Evolutionary conservation across 2,888 invertebrate species (phyloP), one percentile per base, ranked within the genome.

Genomic region (Apeira syringaria): DNA sequence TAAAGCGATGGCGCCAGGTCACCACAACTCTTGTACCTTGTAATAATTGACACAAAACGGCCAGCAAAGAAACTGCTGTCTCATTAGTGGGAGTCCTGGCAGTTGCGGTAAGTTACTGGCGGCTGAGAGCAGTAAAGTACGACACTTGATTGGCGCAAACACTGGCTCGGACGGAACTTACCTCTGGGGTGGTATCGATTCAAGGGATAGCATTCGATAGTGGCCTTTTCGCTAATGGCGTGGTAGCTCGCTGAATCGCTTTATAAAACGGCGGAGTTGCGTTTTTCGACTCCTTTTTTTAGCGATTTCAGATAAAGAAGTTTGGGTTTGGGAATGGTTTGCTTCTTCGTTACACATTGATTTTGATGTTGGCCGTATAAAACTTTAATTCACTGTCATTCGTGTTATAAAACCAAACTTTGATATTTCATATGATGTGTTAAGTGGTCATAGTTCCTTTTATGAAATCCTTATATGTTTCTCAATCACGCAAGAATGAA

Each of bases 31-130:
- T 47, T 61, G 75, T 69, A 63, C 62, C 75, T 53, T 47, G 65
- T 61, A 61, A 74, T 67, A 68, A 74, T 75, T 77, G 75, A 73
- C 80, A 80, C 67, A 74, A 76, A 83, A 83, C 73, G 79, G 74
- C 68, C 50, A 49, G 47, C 50, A 45, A 50, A 42, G 47, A 50
- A 50, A 50, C 48, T 68, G 71, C 68, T 74, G 83, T 83, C 83
- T 80, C 83, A 83, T 87, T 86, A 85, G 71, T 65, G 47, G 64
- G 73, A 79, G 81, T 79, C 67, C 75, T 74, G 66, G 79, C 68
- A 79, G 79, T 82, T 80, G 76, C 56, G 70, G 78, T 80, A 84
- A 87, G 76, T 83, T 85, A 87, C 74, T 71, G 78, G 56, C 73
- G 72, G 65, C 66, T 58, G 63, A 66, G 50, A 59, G 74, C 66